A percentile compares a stretch with the other conserved stretches of the same genome.
Evolutionary conservation across 2,888 invertebrate species (phyloP).

Genomic region (Phengaris arion): DNA sequence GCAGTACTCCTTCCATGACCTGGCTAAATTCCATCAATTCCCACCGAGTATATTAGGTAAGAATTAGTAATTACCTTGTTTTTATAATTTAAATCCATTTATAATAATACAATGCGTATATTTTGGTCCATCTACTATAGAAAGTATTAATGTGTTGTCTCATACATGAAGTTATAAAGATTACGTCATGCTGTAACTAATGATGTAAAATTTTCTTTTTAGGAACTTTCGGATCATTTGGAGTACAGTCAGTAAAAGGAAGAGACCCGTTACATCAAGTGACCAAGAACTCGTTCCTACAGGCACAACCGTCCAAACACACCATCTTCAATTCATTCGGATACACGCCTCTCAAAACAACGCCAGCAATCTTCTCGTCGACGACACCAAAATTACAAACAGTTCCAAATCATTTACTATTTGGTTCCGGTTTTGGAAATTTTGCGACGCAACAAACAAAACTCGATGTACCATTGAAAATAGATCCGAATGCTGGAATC

Average conservation of each 20-base stretch:
- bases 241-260: slow-evolving; percentile 78
- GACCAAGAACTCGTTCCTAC: slow-evolving; percentile 66
- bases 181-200: too few species aligned
- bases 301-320: slow-evolving; percentile 64
- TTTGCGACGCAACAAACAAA: slow-evolving; percentile 72
- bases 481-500: slow-evolving; percentile 60
- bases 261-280: slow-evolving; percentile 66
- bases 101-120: too few species aligned
- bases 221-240: slow-evolving; percentile 81
- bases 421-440: slow-evolving; percentile 65
- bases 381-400: slow-evolving; percentile 62
- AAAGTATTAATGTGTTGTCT: background rate
- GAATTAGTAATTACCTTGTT: background rate
- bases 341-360: slow-evolving; percentile 63
- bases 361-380: slow-evolving; percentile 52
- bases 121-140: too few species aligned
- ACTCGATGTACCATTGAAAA: slow-evolving; percentile 56
- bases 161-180: too few species aligned
- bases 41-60: slow-evolving; percentile 69
- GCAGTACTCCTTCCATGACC: slow-evolving; percentile 63
- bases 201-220: slow-evolving; percentile 41
- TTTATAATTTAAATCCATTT: too few species aligned
- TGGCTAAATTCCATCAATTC: slow-evolving; percentile 45
- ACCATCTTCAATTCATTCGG: slow-evolving; percentile 66
- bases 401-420: slow-evolving; percentile 60